Percentiles rank a stretch among this genome's conserved stretches.
Conservation (phyloP, 35 echinoderm and acorn worm species). For the Holothuria glaberrima region DNA sequence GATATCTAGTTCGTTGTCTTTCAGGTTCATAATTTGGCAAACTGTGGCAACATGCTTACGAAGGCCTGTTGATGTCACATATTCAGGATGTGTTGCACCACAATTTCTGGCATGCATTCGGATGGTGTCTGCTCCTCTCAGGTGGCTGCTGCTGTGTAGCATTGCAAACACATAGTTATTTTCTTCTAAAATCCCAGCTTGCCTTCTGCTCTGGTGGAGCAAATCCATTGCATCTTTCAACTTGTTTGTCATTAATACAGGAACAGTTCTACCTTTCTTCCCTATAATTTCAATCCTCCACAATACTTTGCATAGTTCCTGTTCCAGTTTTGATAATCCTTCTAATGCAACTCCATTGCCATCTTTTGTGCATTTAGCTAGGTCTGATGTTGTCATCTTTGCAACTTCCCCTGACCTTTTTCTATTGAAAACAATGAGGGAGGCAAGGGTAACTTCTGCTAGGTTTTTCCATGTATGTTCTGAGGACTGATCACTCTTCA, state of each 20-base stretch:
- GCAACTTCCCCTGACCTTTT: slow-evolving; percentile 74
- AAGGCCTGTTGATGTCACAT: slow-evolving; percentile 62
- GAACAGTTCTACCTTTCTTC: slow-evolving; percentile 71
- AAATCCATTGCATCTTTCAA: slow-evolving; percentile 57
- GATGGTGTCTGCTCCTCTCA: slow-evolving; percentile 60
- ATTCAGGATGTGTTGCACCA: slow-evolving; percentile 55
- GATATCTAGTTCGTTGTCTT: slow-evolving; percentile 79
- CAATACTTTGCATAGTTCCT: slow-evolving; percentile 65
- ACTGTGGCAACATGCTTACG: slow-evolving; percentile 85
- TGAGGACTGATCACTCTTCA: slow-evolving; percentile 7
- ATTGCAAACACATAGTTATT: slow-evolving; percentile 68
- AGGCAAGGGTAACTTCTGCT: slow-evolving; percentile 25
- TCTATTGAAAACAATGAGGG: slow-evolving; percentile 70
- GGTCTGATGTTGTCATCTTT: slow-evolving; percentile 63
- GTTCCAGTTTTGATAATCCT: slow-evolving; percentile 57
- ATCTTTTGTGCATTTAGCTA: slow-evolving; percentile 67
- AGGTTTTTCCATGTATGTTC: slow-evolving; percentile 66
- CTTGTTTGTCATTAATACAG: slow-evolving; percentile 50
- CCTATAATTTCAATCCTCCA: slow-evolving; percentile 74
- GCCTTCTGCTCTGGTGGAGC: slow-evolving; percentile 22
- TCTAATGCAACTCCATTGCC: neutral
- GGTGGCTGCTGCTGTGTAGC: slow-evolving; percentile 22
- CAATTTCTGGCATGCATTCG: slow-evolving; percentile 43
- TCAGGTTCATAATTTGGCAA: slow-evolving; percentile 74
- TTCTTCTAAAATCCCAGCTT: slow-evolving; percentile 40